A percentile compares a stretch with the other conserved stretches of the same genome.
phyloP scores from a whole-genome alignment of 1,140 invertebrate species.

The Lepidurus arcticus region DNA sequence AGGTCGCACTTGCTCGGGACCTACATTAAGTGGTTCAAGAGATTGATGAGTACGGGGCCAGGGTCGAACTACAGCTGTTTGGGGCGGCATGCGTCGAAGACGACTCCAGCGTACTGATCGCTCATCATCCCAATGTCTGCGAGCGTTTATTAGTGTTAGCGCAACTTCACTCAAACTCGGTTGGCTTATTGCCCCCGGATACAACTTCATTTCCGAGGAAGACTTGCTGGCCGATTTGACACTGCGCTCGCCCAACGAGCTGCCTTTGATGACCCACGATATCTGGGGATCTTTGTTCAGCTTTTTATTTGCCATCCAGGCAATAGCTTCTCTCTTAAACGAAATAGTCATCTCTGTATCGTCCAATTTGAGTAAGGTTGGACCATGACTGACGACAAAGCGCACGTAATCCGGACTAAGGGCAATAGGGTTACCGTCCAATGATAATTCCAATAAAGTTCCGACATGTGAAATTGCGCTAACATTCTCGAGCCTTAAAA shows the following conservation, averaged over 20 bases:
- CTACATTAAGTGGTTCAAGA: neutral
- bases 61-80: neutral
- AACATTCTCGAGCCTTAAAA: constrained; percentile 30
- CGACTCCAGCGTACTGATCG: constrained; percentile 8
- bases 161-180: neutral
- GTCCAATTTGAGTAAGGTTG: constrained; percentile 23
- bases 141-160: constrained; percentile 9
- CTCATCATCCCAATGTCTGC: neutral
- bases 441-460: constrained; percentile 31
- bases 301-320: constrained; percentile 23
- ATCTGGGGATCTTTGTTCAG: neutral
- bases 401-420: constrained; percentile 33
- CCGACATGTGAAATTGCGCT: constrained; percentile 12
- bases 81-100: neutral
- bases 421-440: constrained; percentile 34
- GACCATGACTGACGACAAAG: constrained; percentile 28
- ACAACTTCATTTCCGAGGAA: neutral
- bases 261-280: constrained; percentile 19
- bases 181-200: neutral
- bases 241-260: neutral
- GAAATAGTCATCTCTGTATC: constrained; percentile 21
- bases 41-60: constrained; percentile 2
- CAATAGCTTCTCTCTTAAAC: constrained; percentile 24
- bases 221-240: neutral
- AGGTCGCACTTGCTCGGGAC: neutral